A percentile compares a stretch with the other conserved stretches of the same genome.
Evolutionary conservation across 2,113 vertebrate species (phyloP).

Genomic region (Nesoenas mayeri): DNA sequence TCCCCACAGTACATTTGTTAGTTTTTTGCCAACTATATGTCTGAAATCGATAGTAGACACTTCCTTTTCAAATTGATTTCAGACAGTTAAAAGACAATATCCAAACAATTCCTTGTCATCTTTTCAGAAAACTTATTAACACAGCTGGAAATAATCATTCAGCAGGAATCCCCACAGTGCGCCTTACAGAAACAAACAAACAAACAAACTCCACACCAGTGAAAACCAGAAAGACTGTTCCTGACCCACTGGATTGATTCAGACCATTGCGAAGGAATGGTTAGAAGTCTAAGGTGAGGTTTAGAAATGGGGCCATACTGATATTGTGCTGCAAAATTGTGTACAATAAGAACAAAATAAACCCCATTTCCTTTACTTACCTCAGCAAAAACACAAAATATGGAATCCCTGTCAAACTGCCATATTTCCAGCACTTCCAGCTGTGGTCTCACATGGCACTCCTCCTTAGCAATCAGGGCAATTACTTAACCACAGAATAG

Average conservation of each 20-base stretch:
- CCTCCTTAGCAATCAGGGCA: background rate
- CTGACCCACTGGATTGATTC: background rate
- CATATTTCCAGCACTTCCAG: background rate
- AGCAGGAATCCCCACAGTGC: background rate
- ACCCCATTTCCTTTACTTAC: background rate
- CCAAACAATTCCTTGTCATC: background rate
- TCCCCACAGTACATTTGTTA: background rate
- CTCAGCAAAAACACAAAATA: background rate
- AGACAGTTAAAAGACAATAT: background rate
- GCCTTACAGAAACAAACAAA: background rate
- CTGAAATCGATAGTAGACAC: background rate
- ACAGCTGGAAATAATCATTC: slow-evolving; percentile 33
- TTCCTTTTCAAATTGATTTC: slow-evolving; percentile 18
- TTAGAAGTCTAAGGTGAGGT: background rate
- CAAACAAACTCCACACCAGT: too few relatives aligned
- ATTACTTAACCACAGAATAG: background rate
- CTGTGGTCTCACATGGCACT: background rate
- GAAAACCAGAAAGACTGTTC: background rate
- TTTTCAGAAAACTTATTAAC: slow-evolving; percentile 6
- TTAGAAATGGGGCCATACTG: background rate
- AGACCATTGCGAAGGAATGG: background rate
- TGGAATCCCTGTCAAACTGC: background rate
- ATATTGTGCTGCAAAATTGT: background rate
- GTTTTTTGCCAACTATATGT: background rate
- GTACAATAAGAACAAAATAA: background rate